Evolutionary conservation across 1,140 invertebrate species (phyloP).

Genomic region (Tetranychus urticae): DNA sequence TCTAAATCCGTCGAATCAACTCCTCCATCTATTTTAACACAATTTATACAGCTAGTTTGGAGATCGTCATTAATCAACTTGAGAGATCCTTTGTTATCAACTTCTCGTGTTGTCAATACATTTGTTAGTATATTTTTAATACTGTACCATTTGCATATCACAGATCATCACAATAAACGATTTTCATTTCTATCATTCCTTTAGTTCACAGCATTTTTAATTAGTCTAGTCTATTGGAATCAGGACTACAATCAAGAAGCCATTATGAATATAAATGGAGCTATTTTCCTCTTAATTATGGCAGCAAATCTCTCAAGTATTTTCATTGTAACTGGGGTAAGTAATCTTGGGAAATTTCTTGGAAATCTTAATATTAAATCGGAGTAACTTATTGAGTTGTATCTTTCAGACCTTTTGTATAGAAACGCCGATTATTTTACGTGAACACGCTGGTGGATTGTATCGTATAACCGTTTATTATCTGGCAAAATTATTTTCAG

Average conservation of each 20-base stretch:
- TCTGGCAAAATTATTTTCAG: slow-evolving; percentile 18
- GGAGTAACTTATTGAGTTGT: not conserved
- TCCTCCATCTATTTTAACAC: slow-evolving; percentile 44
- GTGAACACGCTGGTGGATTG: not conserved
- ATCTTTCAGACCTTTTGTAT: not conserved
- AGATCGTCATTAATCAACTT: slow-evolving; percentile 60
- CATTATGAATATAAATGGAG: slow-evolving; percentile 84
- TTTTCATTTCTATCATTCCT: not conserved
- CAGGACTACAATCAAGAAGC: slow-evolving; percentile 61
- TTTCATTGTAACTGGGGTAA: not conserved
- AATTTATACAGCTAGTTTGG: slow-evolving; percentile 71
- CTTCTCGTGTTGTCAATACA: slow-evolving; percentile 64
- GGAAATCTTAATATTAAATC: not conserved
- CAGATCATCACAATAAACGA: not conserved
- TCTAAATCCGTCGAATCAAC: not conserved
- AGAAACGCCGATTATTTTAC: not conserved
- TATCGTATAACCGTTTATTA: slow-evolving; percentile 28
- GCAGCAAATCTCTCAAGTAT: slow-evolving; percentile 63
- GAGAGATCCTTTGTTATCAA: slow-evolving; percentile 67
- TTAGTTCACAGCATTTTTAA: slow-evolving; percentile 55
- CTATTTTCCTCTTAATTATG: slow-evolving; percentile 66
- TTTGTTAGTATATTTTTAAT: slow-evolving; percentile 34
- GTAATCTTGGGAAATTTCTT: not conserved
- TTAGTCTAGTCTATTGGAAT: slow-evolving; percentile 67
- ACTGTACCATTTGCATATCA: too few relatives aligned